Evolutionary conservation across 2,797 vertebrate species (phyloP), one percentile per base, ranked within the genome.

Genomic region (Chiroxiphia lanceolata): DNA sequence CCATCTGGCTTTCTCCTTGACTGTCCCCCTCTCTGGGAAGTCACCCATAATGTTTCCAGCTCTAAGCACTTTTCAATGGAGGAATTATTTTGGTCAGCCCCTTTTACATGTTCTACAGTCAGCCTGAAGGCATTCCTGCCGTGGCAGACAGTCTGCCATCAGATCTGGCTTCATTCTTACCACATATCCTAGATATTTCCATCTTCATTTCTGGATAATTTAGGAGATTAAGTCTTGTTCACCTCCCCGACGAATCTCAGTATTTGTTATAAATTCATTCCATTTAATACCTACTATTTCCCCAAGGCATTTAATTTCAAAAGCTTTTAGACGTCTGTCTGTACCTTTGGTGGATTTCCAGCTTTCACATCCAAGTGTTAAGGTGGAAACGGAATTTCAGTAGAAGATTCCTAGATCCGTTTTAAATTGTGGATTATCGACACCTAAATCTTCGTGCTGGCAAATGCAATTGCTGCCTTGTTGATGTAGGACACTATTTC

Each of bases 161-260:
- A 96, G 88, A 94, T 90, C 86, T 92, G 68, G 87, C 88, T 93
- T 90, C 81, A 93, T 84, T 94, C 90, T 95, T 94, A 91, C 93
- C 92, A 87, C 80, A 90, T 79, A 95, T 95, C 91, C 93, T 77
- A 96, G 93, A 94, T 96, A 96, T 85, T 96, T 94, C 95, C 90
- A 96, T 80, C 81, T 89, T 89, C 78, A 86, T 94, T 96, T 95
- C 93, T 95, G 93, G 91, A 93, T 95, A 97, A 96, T 95, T 96
- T 96, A 87, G 78, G 88, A 96, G 95, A 97, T 94, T 96, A 97
- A 95, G 95, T 54, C 94, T 96, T 90, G 90, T 94, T 95, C 80
- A 87, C 29, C 91, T 95, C 88, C 81, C 80, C 4, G 81, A 89
- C 2, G 68, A 89, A 92, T 90, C 90, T 93, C 86, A 74, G 90